A percentile compares a stretch with the other conserved stretches of the same genome.
phyloP scores from a whole-genome alignment of 2,113 vertebrate genomes.

The Phocoena sinus region DNA sequence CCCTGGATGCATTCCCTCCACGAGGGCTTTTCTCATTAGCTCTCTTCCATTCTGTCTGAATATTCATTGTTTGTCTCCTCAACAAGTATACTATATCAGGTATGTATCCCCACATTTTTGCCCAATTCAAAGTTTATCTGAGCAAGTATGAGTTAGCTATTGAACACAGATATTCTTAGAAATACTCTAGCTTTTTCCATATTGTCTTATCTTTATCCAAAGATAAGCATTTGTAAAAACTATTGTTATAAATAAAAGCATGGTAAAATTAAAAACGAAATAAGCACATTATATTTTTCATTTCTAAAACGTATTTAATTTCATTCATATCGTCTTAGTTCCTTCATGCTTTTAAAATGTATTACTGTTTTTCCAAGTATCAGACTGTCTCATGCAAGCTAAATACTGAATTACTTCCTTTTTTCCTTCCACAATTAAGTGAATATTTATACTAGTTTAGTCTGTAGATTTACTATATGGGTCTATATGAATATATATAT shows the following conservation, averaged over 20 bases:
- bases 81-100: neutral
- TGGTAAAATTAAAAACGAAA: neutral
- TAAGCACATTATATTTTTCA: neutral
- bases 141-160: neutral
- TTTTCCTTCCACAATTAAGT: neutral
- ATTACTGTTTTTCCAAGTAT: neutral
- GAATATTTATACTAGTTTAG: neutral
- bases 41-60: neutral
- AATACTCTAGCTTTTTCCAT: neutral
- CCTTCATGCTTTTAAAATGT: neutral
- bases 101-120: neutral
- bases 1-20: neutral
- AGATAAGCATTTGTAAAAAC: neutral
- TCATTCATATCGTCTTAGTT: neutral
- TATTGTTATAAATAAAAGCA: neutral
- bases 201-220: neutral
- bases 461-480: neutral
- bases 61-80: neutral
- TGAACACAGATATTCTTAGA: neutral
- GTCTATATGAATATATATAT: no score
- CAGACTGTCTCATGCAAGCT: neutral
- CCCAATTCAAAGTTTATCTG: neutral
- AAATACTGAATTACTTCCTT: neutral
- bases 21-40: neutral
- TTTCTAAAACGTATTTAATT: neutral